Base-by-base conservation (phyloP, 92 coral and sea anemone genomes). In the Heliopora coerulea region DNA sequence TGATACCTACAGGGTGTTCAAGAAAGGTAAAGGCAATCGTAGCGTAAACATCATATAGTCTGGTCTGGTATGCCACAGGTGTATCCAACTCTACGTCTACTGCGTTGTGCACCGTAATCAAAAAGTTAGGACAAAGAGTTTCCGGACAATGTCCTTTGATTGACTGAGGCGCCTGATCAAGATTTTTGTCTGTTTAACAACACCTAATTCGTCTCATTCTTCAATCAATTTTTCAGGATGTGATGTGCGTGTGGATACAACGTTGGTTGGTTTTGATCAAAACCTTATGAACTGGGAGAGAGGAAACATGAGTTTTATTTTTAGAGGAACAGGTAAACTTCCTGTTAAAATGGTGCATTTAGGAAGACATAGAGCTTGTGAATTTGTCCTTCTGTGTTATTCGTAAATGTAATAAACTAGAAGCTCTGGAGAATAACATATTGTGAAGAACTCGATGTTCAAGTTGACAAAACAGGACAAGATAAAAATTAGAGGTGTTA, bases 231-330 rank as follows among this genome's bases (percentile, higher is more conserved):
- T 19, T 42, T 3, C 49, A 92, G 97, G 98, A 30, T 96, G 95
- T 33, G 83, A 84, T 75, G 99, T 95, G 3, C 67, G 99, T 56
- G 99, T 91, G 12, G 99, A 95, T 70, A 95, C 99, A 12, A 95
- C 99, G 11, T 79, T 95, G 25, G 80, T 95, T 65, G 99, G 99
- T 15, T 95, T 95, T 86, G 99, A 95, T 80, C 99, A 95, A 69
- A 95, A 88, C 88, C 39, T 50, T 14, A 63, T 52, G 14, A 91
- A 95, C 62, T 95, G 99, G 96, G 95, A 95, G 69, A 78, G 99
- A 63, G 99, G 99, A 52, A 95, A 81, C 80, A 85, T 90, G 82
- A 95, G 97, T 75, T 95, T 90, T 42, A 78, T 95, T 28, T 95
- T 95, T 46, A 90, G 82, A 76, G 99, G 93, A 28, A 85, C 83